phyloP scores from a whole-genome alignment of 2,113 vertebrate genomes.

The human (Homo sapiens) region GRCh38 chr2:162562001-162562500 shows the following conservation, averaged over 20 bases:
- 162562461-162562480: neutral
- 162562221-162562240: neutral
- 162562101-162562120: too few relatives aligned
- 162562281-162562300: neutral
- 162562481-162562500: neutral
- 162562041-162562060: too few relatives aligned
- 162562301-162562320: neutral
- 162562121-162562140: too few relatives aligned
- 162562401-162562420: neutral
- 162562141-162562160: too few relatives aligned
- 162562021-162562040: too few relatives aligned
- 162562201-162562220: neutral
- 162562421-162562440: neutral
- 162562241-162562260: neutral
- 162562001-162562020: too few relatives aligned
- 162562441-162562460: fast-evolving
- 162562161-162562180: too few relatives aligned
- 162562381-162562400: neutral
- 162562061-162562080: too few relatives aligned
- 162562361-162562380: neutral
- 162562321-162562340: neutral
- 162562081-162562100: too few relatives aligned
- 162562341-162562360: neutral
- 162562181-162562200: too few relatives aligned
- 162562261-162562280: neutral